Base-by-base conservation (phyloP, 2,888 invertebrate genomes). In the Bellardia bayeri region DNA sequence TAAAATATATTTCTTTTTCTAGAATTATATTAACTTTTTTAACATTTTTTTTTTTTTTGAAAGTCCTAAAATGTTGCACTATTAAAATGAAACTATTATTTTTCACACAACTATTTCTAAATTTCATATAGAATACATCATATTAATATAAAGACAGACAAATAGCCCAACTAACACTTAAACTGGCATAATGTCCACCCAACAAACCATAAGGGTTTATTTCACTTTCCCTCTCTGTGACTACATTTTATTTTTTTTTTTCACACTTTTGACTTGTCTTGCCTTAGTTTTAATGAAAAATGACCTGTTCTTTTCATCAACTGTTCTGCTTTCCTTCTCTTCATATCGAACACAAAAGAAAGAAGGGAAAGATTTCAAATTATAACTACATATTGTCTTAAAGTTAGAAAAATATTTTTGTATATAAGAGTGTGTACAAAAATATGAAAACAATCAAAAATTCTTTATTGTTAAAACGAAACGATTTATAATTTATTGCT, bases 161-260 rank as follows among this genome's bases (percentile, higher is more conserved):
- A 49, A 66, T 30, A 37, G 9, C 45, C 54, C 9, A 49, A 63
- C n/a, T 58, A 37, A 87, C 74, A 63, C 66, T 87, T 71, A 85
- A 85, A 87, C 84, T 88, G 82, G 80, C 84, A 84, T 86, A 83
- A 75, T 86, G 86, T 85, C 83, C 86, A 58, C 56, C 71, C 49
- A 56, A 69, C 33, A 63, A 61, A 42, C 9, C 79, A 78, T 66
- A 66, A 82, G 86, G 76, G 71, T 49, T 75, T 68, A 49, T 49
- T 66, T 68, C 1, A 76, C 42, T 54, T 58, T 56, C 64, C 72
- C 66, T 68, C n/a, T 30, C 37, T n/a, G 11, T 45, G 9, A 3
- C 37, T 45, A 45, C 2, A n/a, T 49, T 13, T 16, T 33, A 69
- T 23, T 23, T 23, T 23, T n/a, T n/a, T 33, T 61, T 16, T 74